phyloP scores from a whole-genome alignment of 2,888 invertebrate genomes.

The Drosophila fungiperda region DNA sequence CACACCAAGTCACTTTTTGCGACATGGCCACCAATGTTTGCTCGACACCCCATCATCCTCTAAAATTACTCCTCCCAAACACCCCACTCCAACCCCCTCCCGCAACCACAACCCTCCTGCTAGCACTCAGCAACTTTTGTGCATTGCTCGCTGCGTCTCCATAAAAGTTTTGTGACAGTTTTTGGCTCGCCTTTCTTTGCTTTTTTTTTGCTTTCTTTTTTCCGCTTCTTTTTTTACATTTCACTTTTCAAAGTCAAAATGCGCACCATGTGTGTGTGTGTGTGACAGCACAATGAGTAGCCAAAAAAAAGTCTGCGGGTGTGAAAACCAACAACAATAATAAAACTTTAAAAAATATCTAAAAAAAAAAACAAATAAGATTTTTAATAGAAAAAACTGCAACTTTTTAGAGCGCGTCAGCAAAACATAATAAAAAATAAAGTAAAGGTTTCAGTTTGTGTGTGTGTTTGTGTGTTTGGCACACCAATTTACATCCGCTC shows the following conservation, averaged over 20 bases:
- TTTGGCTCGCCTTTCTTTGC: conserved; percentile 46
- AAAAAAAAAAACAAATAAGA: conserved; percentile 16
- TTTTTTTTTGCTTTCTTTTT: conserved; percentile 25
- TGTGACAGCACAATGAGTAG: conserved; percentile 46
- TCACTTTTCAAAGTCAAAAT: conserved; percentile 66
- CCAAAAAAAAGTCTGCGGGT: conserved; percentile 57
- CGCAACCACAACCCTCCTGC: background rate
- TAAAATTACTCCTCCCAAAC: background rate
- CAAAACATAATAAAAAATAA: conserved; percentile 62
- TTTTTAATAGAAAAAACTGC: conserved; percentile 55
- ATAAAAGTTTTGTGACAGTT: conserved; percentile 77
- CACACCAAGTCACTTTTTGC: background rate
- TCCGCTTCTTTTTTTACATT: conserved; percentile 20
- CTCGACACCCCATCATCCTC: conserved; percentile 15
- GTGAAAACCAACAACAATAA: conserved; percentile 35
- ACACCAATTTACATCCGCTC: background rate
- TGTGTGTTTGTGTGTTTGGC: conserved; percentile 12
- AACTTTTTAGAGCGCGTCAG: conserved; percentile 63
- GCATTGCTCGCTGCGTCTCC: conserved; percentile 57
- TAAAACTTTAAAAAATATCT: conserved; percentile 16
- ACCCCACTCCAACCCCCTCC: no score
- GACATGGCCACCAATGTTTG: conserved; percentile 60
- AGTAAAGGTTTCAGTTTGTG: conserved; percentile 47
- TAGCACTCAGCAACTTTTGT: conserved; percentile 4
- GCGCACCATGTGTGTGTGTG: conserved; percentile 32